phyloP scores from a whole-genome alignment of 1,140 invertebrate species.

The Drosophila murphyi region DNA sequence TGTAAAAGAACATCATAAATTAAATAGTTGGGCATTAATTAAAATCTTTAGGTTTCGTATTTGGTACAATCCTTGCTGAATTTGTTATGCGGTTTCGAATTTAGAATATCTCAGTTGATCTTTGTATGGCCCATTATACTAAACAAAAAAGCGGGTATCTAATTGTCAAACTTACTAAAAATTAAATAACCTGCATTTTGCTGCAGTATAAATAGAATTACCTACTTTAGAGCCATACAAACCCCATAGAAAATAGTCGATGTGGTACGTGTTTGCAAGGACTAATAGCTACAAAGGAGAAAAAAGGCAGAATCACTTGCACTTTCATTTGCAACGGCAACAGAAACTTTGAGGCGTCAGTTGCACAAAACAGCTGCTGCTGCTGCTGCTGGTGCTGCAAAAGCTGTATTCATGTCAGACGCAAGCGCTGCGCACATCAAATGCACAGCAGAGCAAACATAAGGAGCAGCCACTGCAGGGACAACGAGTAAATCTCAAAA shows the following conservation, averaged over 20 bases:
- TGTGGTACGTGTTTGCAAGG: constrained; percentile 18
- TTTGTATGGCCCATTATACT: background rate
- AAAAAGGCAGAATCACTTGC: constrained; percentile 20
- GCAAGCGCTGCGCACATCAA: constrained; percentile 46
- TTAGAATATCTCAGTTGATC: too few relatives aligned
- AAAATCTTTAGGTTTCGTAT: too few relatives aligned
- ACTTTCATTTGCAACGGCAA: constrained; percentile 35
- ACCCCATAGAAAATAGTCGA: constrained; percentile 20
- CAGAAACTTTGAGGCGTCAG: constrained; percentile 2
- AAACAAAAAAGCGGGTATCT: background rate
- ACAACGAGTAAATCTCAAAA: constrained; percentile 57
- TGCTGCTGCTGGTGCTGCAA: constrained; percentile 35
- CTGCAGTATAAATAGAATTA: constrained; percentile 60
- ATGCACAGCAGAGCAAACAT: constrained; percentile 30
- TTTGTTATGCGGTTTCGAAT: too few relatives aligned
- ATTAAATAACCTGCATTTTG: background rate
- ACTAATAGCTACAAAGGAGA: constrained; percentile 25
- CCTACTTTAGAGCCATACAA: constrained; percentile 52
- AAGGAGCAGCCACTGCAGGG: constrained; percentile 42
- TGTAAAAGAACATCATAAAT: too few relatives aligned
- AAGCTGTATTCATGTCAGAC: constrained; percentile 62
- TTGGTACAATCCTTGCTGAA: too few relatives aligned
- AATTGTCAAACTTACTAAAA: background rate
- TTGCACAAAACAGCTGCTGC: constrained; percentile 36
- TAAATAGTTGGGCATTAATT: too few relatives aligned